Conservation (phyloP, 92 coral and sea anemone genomes). For the Paragorgia papillata region DNA sequence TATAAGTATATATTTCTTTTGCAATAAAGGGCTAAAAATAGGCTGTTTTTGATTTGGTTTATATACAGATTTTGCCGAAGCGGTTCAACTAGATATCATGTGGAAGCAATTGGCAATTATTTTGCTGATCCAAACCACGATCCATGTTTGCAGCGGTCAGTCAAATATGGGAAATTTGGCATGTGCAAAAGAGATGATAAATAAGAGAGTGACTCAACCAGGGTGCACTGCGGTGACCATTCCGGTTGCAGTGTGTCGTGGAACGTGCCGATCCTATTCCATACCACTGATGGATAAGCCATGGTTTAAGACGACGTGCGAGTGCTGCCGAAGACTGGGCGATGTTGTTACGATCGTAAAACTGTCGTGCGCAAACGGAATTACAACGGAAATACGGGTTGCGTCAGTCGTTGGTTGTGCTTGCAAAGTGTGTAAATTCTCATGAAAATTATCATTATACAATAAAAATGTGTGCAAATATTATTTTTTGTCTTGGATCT, state of each 20-base stretch:
- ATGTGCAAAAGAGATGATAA: conserved; percentile 47
- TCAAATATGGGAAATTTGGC: background rate
- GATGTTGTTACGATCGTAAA: background rate
- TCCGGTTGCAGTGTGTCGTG: conserved; percentile 57
- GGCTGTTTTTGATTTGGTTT: no score
- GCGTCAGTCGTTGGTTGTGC: background rate
- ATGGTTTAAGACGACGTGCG: conserved; percentile 58
- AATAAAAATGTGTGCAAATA: no score
- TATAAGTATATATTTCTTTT: no score
- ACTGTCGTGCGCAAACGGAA: conserved; percentile 11
- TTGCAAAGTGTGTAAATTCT: background rate
- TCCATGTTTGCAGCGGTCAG: background rate
- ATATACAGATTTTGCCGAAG: background rate
- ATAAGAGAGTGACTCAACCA: conserved; percentile 38
- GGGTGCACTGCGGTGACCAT: conserved; percentile 55
- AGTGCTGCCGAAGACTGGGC: conserved; percentile 61
- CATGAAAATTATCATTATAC: no score
- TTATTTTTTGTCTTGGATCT: no score
- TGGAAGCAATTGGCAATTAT: background rate
- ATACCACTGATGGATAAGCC: conserved; percentile 58
- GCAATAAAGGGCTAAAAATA: no score
- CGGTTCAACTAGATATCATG: background rate
- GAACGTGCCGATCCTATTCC: conserved; percentile 62
- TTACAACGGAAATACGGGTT: background rate
- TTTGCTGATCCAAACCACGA: background rate